Evolutionary conservation across 2,113 vertebrate genomes (phyloP).

Genomic region (Strigops habroptila): DNA sequence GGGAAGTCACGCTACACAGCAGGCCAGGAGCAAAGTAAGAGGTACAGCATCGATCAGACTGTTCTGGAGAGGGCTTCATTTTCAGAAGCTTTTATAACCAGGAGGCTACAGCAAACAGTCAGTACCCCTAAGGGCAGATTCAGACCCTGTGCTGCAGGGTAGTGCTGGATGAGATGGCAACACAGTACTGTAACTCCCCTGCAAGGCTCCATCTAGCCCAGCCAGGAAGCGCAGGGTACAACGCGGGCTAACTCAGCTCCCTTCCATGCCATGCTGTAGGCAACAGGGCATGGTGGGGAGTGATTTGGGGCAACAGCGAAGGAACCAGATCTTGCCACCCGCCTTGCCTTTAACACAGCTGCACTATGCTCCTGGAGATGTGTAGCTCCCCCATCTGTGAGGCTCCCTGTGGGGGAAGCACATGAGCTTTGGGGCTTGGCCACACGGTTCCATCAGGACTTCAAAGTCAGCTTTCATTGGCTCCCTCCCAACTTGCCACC

Average conservation of each 20-base stretch:
- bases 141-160: not conserved
- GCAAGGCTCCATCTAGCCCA: not conserved
- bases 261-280: not conserved
- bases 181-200: not conserved
- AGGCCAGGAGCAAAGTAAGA: not conserved
- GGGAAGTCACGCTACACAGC: not conserved
- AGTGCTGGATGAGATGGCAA: not conserved
- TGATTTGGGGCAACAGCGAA: not conserved
- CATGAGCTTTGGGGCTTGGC: not conserved
- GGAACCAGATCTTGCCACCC: not conserved
- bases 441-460: not conserved
- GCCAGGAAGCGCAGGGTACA: accelerated
- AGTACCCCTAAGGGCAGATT: not conserved
- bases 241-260: not conserved
- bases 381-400: not conserved
- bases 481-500: not conserved
- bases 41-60: not conserved
- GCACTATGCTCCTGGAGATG: not conserved
- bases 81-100: not conserved
- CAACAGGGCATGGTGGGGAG: not conserved
- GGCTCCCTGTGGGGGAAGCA: not conserved
- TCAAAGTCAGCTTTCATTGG: not conserved
- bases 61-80: not conserved
- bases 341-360: not conserved
- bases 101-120: not conserved